A percentile compares a stretch with the other conserved stretches of the same genome.
Conservation (phyloP, 2,888 invertebrate species). For the Sinotaia quadrata region DNA sequence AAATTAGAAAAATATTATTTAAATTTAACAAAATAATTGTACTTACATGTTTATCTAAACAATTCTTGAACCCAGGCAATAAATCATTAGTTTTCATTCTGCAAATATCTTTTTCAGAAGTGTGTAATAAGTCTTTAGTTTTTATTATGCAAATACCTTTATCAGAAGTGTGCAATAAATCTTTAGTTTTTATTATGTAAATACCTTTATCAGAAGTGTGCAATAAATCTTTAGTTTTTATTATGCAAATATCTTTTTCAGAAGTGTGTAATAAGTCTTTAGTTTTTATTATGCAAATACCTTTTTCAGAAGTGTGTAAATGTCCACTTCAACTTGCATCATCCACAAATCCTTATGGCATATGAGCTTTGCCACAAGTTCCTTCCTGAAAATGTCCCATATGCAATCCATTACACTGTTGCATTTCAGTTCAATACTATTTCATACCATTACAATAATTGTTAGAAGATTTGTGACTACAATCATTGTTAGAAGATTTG, state of each 20-base stretch:
- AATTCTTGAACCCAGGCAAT: too few relatives aligned
- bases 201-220: conserved; percentile 78
- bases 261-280: neutral
- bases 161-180: conserved; percentile 78
- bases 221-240: conserved; percentile 26
- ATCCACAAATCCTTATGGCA: conserved; percentile 81
- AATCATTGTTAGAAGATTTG: too few relatives aligned
- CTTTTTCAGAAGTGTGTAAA: conserved; percentile 81
- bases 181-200: conserved; percentile 33
- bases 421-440: too few relatives aligned
- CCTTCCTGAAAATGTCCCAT: too few relatives aligned
- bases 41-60: too few relatives aligned
- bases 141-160: too few relatives aligned
- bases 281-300: too few relatives aligned
- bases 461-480: too few relatives aligned
- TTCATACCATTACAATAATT: too few relatives aligned
- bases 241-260: neutral
- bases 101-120: neutral
- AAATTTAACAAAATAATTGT: too few relatives aligned
- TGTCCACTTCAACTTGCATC: conserved; percentile 84
- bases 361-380: conserved; percentile 80
- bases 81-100: conserved; percentile 27
- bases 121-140: neutral
- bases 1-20: too few relatives aligned
- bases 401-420: too few relatives aligned